Conservation (phyloP, 2,113 vertebrate genomes). For the Crypturellus undulatus region DNA sequence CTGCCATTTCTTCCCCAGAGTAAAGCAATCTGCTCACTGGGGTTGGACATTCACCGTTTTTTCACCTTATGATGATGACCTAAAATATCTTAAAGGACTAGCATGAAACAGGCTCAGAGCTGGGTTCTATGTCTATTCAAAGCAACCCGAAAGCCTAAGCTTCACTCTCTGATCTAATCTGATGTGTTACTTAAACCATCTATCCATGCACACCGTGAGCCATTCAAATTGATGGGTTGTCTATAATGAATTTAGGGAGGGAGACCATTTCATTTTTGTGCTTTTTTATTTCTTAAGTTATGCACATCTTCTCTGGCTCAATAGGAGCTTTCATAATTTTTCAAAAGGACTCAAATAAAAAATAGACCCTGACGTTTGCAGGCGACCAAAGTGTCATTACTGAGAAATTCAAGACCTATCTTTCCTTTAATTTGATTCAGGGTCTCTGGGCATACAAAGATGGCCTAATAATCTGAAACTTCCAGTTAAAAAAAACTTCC, state of each 20-base stretch:
- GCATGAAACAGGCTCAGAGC: not conserved
- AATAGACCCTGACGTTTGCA: not conserved
- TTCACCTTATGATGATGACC: not conserved
- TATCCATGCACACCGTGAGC: not conserved
- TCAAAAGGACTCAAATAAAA: not conserved
- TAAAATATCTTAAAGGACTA: not conserved
- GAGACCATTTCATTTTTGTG: not conserved
- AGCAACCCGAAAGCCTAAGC: not conserved
- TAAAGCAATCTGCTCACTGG: not conserved
- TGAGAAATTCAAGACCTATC: not conserved
- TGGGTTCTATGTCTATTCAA: not conserved
- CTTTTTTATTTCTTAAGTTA: not conserved
- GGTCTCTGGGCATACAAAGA: not conserved
- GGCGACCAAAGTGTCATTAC: not conserved
- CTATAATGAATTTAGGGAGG: not conserved
- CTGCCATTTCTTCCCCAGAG: not conserved
- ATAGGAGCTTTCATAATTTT: not conserved
- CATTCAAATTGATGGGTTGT: not conserved
- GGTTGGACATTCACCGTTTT: not conserved
- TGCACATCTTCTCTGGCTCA: not conserved
- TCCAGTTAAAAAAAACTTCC: not conserved
- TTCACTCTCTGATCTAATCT: not conserved
- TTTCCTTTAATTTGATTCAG: not conserved
- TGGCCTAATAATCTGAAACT: not conserved
- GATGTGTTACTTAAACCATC: not conserved